Conservation (phyloP, 2,888 invertebrate species). For the Catocala sponsa region DNA sequence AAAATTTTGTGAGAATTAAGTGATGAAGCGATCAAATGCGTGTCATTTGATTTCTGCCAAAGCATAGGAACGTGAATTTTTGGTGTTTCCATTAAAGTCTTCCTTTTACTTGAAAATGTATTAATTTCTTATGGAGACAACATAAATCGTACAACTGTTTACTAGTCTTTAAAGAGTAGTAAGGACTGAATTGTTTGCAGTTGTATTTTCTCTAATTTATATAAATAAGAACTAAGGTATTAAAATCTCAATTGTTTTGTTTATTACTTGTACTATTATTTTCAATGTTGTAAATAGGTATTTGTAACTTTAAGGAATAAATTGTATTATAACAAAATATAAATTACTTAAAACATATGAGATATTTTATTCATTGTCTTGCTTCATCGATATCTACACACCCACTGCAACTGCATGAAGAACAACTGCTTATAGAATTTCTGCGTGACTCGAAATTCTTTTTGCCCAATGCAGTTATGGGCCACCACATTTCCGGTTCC, state of each 20-base stretch:
- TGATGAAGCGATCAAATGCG: conserved; percentile 66
- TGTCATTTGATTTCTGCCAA: conserved; percentile 80
- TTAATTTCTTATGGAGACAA: conserved; percentile 47
- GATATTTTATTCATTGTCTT: conserved; percentile 57
- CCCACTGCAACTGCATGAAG: conserved; percentile 36
- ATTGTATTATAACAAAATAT: conserved; percentile 87
- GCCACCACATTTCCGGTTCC: conserved; percentile 9
- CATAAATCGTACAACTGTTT: conserved; percentile 59
- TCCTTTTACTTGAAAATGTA: conserved; percentile 59
- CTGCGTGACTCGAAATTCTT: not conserved
- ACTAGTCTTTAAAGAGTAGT: conserved; percentile 70
- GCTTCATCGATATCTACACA: conserved; percentile 19
- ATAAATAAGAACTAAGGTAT: conserved; percentile 62
- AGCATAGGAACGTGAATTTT: conserved; percentile 67
- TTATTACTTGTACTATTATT: conserved; percentile 80
- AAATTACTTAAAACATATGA: conserved; percentile 70
- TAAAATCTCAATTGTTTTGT: conserved; percentile 83
- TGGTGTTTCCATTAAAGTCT: conserved; percentile 71
- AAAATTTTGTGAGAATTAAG: conserved; percentile 62
- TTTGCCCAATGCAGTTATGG: not conserved
- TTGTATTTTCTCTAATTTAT: conserved; percentile 66
- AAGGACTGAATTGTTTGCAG: conserved; percentile 67
- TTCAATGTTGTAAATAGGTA: conserved; percentile 78
- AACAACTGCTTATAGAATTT: not conserved
- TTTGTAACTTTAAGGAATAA: conserved; percentile 79